Evolutionary conservation across 2,113 vertebrate genomes (phyloP).

Genomic region (Haliaeetus leucogaster): DNA sequence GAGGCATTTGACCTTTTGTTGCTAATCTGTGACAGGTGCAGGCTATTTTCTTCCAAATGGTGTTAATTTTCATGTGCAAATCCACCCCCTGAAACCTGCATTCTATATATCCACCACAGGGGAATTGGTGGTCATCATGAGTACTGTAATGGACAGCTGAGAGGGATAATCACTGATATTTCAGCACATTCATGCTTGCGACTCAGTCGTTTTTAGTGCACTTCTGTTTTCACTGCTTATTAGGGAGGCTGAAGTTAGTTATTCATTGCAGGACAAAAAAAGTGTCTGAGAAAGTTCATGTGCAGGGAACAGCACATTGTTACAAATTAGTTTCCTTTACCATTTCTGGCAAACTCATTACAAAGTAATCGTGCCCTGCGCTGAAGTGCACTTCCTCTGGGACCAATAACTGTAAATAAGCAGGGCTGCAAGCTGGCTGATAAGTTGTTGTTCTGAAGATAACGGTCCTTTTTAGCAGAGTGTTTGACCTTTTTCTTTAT

Average conservation of each 20-base stretch:
- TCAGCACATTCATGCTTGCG: constrained; percentile 71
- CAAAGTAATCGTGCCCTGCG: constrained; percentile 83
- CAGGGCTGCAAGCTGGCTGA: constrained; percentile 83
- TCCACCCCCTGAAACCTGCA: constrained; percentile 63
- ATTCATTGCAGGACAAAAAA: constrained; percentile 51
- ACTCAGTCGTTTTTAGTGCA: constrained; percentile 63
- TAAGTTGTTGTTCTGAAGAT: constrained; percentile 88
- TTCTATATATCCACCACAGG: constrained; percentile 36
- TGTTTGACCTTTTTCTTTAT: constrained; percentile 91
- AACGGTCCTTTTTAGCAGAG: constrained; percentile 84
- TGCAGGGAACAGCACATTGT: constrained; percentile 67
- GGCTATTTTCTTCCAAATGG: constrained; percentile 64
- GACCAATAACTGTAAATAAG: constrained; percentile 94
- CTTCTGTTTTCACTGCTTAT: constrained; percentile 63
- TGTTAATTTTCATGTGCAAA: constrained; percentile 66
- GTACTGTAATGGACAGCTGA: constrained; percentile 63
- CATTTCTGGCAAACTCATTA: constrained; percentile 87
- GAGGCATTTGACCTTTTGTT: constrained; percentile 68
- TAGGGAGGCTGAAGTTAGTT: constrained; percentile 53
- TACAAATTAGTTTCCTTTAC: constrained; percentile 77
- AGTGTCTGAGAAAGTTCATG: constrained; percentile 65
- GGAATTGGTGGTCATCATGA: constrained; percentile 58
- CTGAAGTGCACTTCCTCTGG: constrained; percentile 86
- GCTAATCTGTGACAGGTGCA: constrained; percentile 69
- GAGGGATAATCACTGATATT: constrained; percentile 71